Conservation (phyloP, 2,888 invertebrate genomes). For the Antitype chi region DNA sequence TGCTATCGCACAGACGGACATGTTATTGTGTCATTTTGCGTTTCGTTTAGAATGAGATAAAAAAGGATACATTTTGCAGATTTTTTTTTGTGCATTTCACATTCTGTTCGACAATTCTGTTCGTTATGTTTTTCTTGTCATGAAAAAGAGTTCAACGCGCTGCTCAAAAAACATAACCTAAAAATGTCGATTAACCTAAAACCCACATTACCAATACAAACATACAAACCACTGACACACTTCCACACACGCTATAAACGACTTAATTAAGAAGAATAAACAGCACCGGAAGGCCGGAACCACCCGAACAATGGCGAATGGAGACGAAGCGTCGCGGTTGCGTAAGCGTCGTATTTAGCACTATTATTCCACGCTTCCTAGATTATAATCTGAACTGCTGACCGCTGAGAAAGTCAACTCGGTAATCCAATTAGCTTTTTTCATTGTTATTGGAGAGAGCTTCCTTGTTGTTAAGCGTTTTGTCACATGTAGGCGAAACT, state of each 20-base stretch:
- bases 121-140: background rate
- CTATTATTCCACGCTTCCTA: slow-evolving; percentile 69
- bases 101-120: too few species aligned
- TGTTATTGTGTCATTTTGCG: slow-evolving; percentile 17
- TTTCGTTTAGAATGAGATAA: background rate
- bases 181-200: background rate
- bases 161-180: background rate
- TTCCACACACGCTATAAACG: slow-evolving; percentile 29
- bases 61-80: background rate
- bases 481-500: slow-evolving; percentile 16
- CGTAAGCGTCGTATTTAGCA: slow-evolving; percentile 58
- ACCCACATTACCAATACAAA: slow-evolving; percentile 1
- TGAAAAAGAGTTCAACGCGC: slow-evolving; percentile 18
- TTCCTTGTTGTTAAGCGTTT: slow-evolving; percentile 15
- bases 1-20: slow-evolving; percentile 32
- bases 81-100: background rate
- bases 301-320: slow-evolving; percentile 72
- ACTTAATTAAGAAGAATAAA: slow-evolving; percentile 65
- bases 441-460: slow-evolving; percentile 53
- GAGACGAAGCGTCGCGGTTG: slow-evolving; percentile 61
- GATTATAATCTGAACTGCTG: slow-evolving; percentile 68
- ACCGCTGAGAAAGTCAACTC: slow-evolving; percentile 66
- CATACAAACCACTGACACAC: slow-evolving; percentile 46
- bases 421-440: slow-evolving; percentile 61
- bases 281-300: slow-evolving; percentile 74